phyloP scores from a whole-genome alignment of 1,140 invertebrate genomes.

The Eueides isabella region DNA sequence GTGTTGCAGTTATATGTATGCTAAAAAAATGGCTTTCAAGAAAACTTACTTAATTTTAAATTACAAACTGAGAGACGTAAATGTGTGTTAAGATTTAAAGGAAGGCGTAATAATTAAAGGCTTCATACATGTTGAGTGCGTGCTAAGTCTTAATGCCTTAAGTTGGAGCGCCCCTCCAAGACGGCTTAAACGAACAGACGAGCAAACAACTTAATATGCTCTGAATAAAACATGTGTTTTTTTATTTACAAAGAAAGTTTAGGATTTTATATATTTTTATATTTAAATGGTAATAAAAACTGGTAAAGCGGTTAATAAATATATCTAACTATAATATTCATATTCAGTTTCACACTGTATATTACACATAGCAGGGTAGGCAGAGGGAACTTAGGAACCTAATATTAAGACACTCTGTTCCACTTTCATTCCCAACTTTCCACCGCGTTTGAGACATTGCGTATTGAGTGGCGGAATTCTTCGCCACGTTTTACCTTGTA shows the following conservation, averaged over 20 bases:
- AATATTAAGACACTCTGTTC: too few species aligned
- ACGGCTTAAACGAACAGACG: conserved; percentile 18
- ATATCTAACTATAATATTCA: too few species aligned
- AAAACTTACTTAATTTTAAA: not conserved
- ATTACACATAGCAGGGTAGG: too few species aligned
- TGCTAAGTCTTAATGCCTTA: conserved; percentile 19
- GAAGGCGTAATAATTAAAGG: conserved; percentile 16
- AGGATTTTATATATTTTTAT: not conserved
- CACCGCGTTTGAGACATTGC: too few species aligned
- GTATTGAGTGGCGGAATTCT: too few species aligned
- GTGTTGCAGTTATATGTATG: too few species aligned
- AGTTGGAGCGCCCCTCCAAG: conserved; percentile 14
- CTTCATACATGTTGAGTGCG: conserved; percentile 21
- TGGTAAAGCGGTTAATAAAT: not conserved
- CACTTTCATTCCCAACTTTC: too few species aligned
- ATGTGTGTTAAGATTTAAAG: conserved; percentile 21
- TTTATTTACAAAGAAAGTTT: not conserved
- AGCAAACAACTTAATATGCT: conserved; percentile 23
- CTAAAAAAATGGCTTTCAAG: too few species aligned
- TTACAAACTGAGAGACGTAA: not conserved
- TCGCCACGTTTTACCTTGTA: too few species aligned
- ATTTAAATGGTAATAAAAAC: not conserved
- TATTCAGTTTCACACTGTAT: too few species aligned
- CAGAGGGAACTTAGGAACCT: too few species aligned
- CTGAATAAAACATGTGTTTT: not conserved